phyloP scores from a whole-genome alignment of 53 echinoderm and acorn worm genomes.

The Echinarachnius parma region DNA sequence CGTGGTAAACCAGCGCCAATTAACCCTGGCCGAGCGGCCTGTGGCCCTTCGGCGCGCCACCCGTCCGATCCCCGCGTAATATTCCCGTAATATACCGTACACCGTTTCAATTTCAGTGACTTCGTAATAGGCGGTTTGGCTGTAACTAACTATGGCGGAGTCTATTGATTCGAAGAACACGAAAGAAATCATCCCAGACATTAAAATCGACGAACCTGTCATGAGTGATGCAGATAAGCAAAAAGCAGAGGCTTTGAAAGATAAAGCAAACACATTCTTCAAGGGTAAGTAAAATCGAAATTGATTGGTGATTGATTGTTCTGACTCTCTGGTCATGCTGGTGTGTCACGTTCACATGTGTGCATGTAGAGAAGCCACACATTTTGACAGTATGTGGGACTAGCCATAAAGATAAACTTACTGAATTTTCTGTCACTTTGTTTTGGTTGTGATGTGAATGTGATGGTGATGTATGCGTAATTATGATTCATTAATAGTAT shows the following conservation, averaged over 20 bases:
- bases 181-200: conserved; percentile 25
- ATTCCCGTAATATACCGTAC: no score
- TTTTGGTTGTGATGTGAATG: no score
- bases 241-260: conserved; percentile 20
- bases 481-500: no score
- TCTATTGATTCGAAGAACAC: no score
- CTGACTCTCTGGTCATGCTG: neutral
- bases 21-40: no score
- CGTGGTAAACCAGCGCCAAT: no score
- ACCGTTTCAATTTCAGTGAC: no score
- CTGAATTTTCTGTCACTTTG: neutral
- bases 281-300: conserved; percentile 6
- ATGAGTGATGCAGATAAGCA: conserved; percentile 23
- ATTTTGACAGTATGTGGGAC: conserved; percentile 9
- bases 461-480: no score
- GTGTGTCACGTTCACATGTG: neutral
- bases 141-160: no score
- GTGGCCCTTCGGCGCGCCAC: no score
- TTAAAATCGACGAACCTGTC: conserved; percentile 9
- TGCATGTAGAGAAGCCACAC: neutral
- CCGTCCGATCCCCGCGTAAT: no score
- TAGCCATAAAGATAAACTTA: neutral
- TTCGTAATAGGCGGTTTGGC: no score
- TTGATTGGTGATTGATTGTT: neutral
- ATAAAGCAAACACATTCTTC: conserved; percentile 30